Evolutionary conservation across 1,140 invertebrate genomes (phyloP).

Genomic region (Epicauta chinensis): DNA sequence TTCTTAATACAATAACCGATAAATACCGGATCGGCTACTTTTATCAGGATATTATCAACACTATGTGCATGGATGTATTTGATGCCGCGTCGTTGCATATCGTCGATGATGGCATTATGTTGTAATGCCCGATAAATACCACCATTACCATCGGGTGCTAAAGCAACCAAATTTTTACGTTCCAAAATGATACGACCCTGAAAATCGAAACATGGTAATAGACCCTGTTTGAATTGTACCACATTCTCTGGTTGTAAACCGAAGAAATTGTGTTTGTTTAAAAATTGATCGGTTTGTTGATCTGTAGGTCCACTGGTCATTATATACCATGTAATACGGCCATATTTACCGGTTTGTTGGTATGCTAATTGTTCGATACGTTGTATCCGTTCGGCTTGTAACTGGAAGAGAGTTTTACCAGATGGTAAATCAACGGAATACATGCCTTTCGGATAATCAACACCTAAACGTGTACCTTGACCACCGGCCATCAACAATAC

Average conservation of each 20-base stretch:
- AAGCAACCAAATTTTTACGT: constrained; percentile 67
- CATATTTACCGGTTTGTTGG: constrained; percentile 56
- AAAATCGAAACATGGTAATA: constrained; percentile 90
- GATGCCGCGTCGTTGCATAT: constrained; percentile 76
- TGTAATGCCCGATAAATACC: constrained; percentile 88
- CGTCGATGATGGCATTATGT: constrained; percentile 68
- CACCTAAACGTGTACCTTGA: constrained; percentile 84
- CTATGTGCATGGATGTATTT: constrained; percentile 94
- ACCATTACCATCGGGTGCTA: constrained; percentile 96
- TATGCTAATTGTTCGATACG: constrained; percentile 72
- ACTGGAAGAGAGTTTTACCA: constrained; percentile 83
- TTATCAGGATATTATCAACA: constrained; percentile 97
- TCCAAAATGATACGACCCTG: constrained; percentile 92
- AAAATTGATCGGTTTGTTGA: constrained; percentile 74
- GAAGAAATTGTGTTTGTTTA: constrained; percentile 79
- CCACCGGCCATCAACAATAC: constrained; percentile 68
- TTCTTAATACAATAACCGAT: constrained; percentile 90
- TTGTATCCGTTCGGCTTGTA: constrained; percentile 90
- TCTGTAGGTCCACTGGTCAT: constrained; percentile 97
- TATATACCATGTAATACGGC: constrained; percentile 86
- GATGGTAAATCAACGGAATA: constrained; percentile 89
- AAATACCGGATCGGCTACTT: constrained; percentile 96
- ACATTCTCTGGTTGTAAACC: constrained; percentile 79
- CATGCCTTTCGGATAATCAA: constrained; percentile 95
- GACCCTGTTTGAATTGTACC: constrained; percentile 88